These are phyloP conservation scores for Hoplostethus mediterraneus DNA, from an alignment of 2,797 vertebrate species.

Conservation along the genomic window DNA sequence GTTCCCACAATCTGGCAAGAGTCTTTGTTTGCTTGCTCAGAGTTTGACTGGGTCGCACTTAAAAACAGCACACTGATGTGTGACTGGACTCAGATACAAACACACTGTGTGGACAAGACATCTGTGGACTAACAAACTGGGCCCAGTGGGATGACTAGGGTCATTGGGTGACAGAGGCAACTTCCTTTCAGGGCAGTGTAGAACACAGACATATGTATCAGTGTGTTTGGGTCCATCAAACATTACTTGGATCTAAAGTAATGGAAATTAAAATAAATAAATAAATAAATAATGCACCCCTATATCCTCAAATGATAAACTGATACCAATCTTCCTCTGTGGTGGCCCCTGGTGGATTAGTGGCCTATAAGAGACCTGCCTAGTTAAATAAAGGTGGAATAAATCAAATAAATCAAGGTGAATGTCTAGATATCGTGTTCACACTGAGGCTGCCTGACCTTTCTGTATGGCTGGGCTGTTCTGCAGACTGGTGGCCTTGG, in stretches of 20 bases:
- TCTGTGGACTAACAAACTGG: conserved; percentile 52
- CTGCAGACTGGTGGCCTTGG: conserved; percentile 88
- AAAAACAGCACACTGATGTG: conserved; percentile 10
- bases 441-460: conserved; percentile 81
- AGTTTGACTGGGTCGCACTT: conserved; percentile 22
- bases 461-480: conserved; percentile 87
- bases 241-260: no score
- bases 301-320: no score
- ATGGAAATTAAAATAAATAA: no score
- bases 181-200: conserved; percentile 46
- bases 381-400: not conserved
- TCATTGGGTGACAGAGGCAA: conserved; percentile 38
- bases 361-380: not conserved
- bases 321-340: no score
- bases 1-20: conserved; percentile 58
- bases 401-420: not conserved
- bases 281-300: no score
- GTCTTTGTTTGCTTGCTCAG: conserved; percentile 39
- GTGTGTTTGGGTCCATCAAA: no score
- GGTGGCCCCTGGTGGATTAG: no score
- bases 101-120: conserved; percentile 24
- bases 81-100: conserved; percentile 5
- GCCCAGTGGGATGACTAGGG: conserved; percentile 48
- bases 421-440: not conserved
- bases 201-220: no score